Evolutionary conservation across 2,888 invertebrate genomes (phyloP), one percentile per base, ranked within the genome.

Genomic region (Arrhopalites spinosus): DNA sequence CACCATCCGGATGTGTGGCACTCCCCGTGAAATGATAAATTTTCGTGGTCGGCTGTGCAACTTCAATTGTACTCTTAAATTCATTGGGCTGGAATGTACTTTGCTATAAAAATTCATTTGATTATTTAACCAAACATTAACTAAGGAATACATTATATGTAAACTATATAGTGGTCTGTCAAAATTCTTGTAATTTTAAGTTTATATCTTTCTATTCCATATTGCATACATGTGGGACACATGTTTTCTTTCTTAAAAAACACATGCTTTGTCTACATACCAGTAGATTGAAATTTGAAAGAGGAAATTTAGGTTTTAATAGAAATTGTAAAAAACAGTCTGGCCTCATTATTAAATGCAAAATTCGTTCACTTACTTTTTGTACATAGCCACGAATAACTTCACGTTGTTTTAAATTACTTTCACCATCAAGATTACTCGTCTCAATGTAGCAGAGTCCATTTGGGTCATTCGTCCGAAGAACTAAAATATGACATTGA

Each of bases 381-480:
- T 92, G 90, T 77, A 88, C 87, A 84, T 93, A 91, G 17, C 92
- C 93, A 50, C 90, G 86, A n/a, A 91, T 91, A 64, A 94, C 93
- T 85, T 94, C 90, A 82, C 97, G 89, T 85, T 96, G 95, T 86
- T 98, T 98, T 78, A 98, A 88, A 87, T 97, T 98, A 64, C 95
- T 94, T 87, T 98, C 98, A 13, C 98, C 98, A 85, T 98, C 98
- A 84, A 98, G 88, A 87, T 98, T 97, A 85, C 95, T 94, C 0
- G 98, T 98, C 86, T 98, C 98, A 81, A 98, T 91, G 87, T 94
- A 96, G 85, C 96, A 96, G 76, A 93, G 88, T 59, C 97, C 97
- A 84, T 92, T 89, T 11, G 92, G 89, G 87, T 95, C 96, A 84
- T 95, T 95, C 75, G 95, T 93, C 83, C 92, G 90, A 78, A 98